Evolutionary conservation across 2,797 vertebrate species (phyloP).

Genomic region (Pipistrellus pipistrellus): DNA sequence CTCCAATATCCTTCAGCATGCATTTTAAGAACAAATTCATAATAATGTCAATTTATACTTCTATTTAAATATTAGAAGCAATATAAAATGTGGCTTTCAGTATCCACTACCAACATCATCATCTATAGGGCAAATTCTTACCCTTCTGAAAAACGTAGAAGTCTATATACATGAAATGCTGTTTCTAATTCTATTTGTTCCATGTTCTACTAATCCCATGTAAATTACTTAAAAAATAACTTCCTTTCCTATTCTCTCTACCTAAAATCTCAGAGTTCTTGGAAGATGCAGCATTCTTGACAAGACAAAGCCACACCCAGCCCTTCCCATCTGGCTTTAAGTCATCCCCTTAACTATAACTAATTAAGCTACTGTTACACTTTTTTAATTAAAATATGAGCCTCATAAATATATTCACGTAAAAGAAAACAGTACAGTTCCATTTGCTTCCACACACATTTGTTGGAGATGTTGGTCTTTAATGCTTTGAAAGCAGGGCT

Average conservation of each 20-base stretch:
- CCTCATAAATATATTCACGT: neutral
- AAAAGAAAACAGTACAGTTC: neutral
- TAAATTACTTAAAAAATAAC: neutral
- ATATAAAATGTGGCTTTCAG: neutral
- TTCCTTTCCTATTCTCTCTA: neutral
- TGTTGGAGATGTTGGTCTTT: neutral
- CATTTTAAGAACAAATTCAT: neutral
- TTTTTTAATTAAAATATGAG: neutral
- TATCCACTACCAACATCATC: neutral
- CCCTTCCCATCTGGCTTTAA: neutral
- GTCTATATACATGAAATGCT: neutral
- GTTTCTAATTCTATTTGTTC: neutral
- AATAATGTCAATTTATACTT: neutral
- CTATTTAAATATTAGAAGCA: neutral
- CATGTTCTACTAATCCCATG: neutral
- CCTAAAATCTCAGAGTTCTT: neutral
- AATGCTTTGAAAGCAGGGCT: neutral
- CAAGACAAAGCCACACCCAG: neutral
- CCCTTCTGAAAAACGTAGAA: neutral
- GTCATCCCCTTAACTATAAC: neutral
- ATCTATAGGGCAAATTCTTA: neutral
- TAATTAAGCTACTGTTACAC: neutral
- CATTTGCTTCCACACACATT: neutral
- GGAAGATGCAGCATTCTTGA: neutral
- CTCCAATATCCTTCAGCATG: neutral